A percentile compares a stretch with the other conserved stretches of the same genome.
Evolutionary conservation across 2,888 invertebrate species (phyloP).

Genomic region (Torymus tubicola): DNA sequence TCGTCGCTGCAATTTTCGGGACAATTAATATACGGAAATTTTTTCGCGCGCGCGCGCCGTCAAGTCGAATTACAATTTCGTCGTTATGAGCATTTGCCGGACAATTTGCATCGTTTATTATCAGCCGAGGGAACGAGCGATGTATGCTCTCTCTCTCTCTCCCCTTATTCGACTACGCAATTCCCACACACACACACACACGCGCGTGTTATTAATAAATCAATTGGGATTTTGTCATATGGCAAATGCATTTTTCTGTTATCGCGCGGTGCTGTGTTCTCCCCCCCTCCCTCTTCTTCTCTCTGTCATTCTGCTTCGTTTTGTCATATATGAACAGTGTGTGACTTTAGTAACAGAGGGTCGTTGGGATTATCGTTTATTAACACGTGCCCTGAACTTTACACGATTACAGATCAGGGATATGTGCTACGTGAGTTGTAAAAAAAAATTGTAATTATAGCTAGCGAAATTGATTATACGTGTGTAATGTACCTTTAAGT

Average conservation of each 20-base stretch:
- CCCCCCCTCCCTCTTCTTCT: no score
- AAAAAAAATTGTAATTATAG: neutral
- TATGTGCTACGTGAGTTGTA: no score
- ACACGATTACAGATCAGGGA: neutral
- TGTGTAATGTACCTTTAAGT: no score
- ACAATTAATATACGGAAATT: conserved; percentile 41
- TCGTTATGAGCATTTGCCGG: conserved; percentile 5
- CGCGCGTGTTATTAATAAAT: conserved; percentile 29
- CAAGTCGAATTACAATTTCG: conserved; percentile 37
- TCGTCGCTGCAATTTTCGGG: conserved; percentile 40
- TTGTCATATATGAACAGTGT: no score
- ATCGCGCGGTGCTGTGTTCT: no score
- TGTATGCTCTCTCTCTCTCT: no score
- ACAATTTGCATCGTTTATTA: conserved; percentile 47
- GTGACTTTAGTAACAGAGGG: no score
- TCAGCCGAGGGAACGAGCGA: neutral
- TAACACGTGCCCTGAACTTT: neutral
- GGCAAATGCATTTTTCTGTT: no score
- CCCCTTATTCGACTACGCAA: neutral
- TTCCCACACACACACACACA: no score
- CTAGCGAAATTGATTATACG: neutral
- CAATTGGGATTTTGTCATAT: conserved; percentile 3
- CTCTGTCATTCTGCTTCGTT: no score
- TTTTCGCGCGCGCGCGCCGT: conserved; percentile 10
- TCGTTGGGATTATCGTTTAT: no score